phyloP scores from a whole-genome alignment of 2,888 invertebrate species.

The Tenthredo mesomela region DNA sequence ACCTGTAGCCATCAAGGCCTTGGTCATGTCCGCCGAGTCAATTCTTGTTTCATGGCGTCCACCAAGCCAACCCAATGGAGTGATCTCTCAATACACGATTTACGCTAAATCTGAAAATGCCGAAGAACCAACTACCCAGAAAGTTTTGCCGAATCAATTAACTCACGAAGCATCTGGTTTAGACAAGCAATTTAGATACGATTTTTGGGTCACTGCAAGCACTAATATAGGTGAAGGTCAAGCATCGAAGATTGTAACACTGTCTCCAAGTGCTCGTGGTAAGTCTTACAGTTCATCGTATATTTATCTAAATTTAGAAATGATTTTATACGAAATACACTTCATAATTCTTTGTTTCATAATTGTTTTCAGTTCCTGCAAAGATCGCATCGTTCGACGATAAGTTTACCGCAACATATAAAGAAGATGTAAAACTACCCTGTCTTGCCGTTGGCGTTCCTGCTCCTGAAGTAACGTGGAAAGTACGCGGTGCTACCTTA shows the following conservation, averaged over 20 bases:
- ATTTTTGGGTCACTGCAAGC: slow-evolving; percentile 97
- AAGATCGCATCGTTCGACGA: slow-evolving; percentile 97
- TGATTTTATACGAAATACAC: not conserved
- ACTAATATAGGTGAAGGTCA: slow-evolving; percentile 97
- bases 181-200: slow-evolving; percentile 90
- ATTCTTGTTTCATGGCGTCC: slow-evolving; percentile 97
- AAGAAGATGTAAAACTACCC: slow-evolving; percentile 94
- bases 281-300: slow-evolving; percentile 57
- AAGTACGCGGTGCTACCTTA: slow-evolving; percentile 86
- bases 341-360: not conserved
- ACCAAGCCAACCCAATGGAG: slow-evolving; percentile 95
- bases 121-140: slow-evolving; percentile 86
- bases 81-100: slow-evolving; percentile 95
- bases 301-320: not conserved
- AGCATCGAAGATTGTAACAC: slow-evolving; percentile 91
- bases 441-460: slow-evolving; percentile 96
- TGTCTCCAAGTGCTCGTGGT: slow-evolving; percentile 92
- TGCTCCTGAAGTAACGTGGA: slow-evolving; percentile 94
- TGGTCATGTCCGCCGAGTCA: slow-evolving; percentile 94
- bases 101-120: slow-evolving; percentile 89
- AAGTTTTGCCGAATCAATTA: slow-evolving; percentile 90
- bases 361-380: slow-evolving; percentile 87
- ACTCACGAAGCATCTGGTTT: slow-evolving; percentile 93
- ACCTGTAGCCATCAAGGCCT: slow-evolving; percentile 94
- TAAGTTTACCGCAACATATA: slow-evolving; percentile 94